phyloP scores from a whole-genome alignment of 1,140 invertebrate species.

The Drosophila baimaii region DNA sequence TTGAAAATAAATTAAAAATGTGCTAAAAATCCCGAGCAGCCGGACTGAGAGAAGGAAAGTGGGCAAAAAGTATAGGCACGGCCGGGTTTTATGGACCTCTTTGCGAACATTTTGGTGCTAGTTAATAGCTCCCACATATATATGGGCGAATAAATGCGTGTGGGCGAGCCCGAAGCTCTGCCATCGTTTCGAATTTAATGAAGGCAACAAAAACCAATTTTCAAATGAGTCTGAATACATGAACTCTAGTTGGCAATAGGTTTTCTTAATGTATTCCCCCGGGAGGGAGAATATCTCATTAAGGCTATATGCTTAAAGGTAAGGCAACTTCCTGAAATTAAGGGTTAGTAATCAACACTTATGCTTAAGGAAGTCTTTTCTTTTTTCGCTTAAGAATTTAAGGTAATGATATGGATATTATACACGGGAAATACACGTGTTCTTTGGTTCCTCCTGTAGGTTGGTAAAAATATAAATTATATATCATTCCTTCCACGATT shows the following conservation, averaged over 20 bases:
- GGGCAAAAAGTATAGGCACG: slow-evolving; percentile 23
- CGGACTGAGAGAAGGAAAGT: neutral
- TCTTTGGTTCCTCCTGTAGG: neutral
- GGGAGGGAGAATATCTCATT: neutral
- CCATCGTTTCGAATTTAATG: slow-evolving; percentile 41
- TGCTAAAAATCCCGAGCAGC: slow-evolving; percentile 65
- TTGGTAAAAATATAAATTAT: neutral
- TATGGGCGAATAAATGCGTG: slow-evolving; percentile 33
- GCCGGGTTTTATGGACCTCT: slow-evolving; percentile 48
- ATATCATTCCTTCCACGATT: no score
- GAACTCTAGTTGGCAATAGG: slow-evolving; percentile 4
- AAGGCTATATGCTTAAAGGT: neutral
- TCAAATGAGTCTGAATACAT: slow-evolving; percentile 13
- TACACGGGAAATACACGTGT: neutral
- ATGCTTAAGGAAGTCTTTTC: neutral
- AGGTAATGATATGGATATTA: slow-evolving; percentile 4
- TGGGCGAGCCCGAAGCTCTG: slow-evolving; percentile 32
- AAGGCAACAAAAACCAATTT: slow-evolving; percentile 44
- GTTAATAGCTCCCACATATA: slow-evolving; percentile 46
- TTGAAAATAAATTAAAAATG: slow-evolving; percentile 82
- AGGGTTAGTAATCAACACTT: slow-evolving; percentile 1
- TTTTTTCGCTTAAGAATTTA: neutral
- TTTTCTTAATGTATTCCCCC: neutral
- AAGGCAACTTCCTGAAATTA: neutral
- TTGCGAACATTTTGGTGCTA: slow-evolving; percentile 65